Base-by-base conservation (phyloP, 1,140 invertebrate genomes). In the Acromyrmex heyeri region DNA sequence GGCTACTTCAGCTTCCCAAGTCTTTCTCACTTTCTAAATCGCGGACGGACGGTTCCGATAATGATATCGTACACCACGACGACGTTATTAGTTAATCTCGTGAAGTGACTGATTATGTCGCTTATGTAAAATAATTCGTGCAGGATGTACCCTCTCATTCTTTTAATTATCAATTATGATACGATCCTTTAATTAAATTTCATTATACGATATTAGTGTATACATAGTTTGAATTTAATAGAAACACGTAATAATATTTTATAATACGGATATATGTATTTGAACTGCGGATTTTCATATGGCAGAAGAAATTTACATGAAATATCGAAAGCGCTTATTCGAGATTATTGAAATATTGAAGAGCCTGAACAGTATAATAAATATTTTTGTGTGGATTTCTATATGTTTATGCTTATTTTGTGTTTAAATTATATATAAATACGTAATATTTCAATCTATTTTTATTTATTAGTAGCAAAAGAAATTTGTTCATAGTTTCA, bases 41-140 rank as follows among this genome's bases (percentile, higher is more conserved):
- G 57, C 69, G 67, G 50, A 24, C n/a, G 62, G 64, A 44, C 57
- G 34, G 21, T 16, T n/a, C 1, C 53, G 57, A 48, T 44, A 77
- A 70, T 6, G 44, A 86, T 69, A 72, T 2, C 21, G 30, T 27
- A 65, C 48, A 64, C 50, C 34, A 7, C 14, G 27, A 7, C n/a
- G 48, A 16, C 48, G 38, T 53, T 53, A 82, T 61, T 48, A 61
- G 55, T 73, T 73, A 44, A 82, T 82, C 38, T 44, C 7, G 38
- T 12, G 38, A 10, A 12, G 21, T 50, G 38, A 44, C 18, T 18
- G 34, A 79, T 44, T 55, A 24, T 24, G n/a, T 55, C 21, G 53
- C n/a, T 79, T 67, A 67, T 27, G 61, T 44, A 57, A 70, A 24
- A 70, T 38, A 70, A 57, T 69, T 55, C 16, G 2, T 7, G 30